Evolutionary conservation across 2,113 vertebrate genomes (phyloP).

Genomic region (Puma concolor): DNA sequence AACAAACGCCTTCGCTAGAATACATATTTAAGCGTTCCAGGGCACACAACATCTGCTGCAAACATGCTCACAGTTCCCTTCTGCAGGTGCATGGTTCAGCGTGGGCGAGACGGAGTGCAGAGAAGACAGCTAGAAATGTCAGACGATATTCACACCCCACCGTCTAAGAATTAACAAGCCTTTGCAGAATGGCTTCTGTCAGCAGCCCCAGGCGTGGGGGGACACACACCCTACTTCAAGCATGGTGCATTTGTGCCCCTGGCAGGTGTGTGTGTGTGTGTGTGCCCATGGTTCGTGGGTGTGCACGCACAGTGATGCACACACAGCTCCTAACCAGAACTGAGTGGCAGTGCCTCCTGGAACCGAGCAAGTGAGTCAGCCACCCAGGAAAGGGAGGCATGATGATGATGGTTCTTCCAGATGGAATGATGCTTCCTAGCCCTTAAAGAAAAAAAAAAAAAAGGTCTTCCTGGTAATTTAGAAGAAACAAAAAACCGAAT

Average conservation of each 20-base stretch:
- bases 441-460: neutral
- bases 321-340: neutral
- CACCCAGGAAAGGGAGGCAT: neutral
- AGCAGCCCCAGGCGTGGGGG: neutral
- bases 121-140: neutral
- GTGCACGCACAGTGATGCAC: neutral
- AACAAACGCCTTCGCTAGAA: neutral
- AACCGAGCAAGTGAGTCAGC: neutral
- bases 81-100: neutral
- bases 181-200: neutral
- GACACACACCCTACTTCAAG: neutral
- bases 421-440: neutral
- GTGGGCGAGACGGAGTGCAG: neutral
- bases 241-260: neutral
- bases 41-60: rapidly evolving
- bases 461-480: neutral
- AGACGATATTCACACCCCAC: neutral
- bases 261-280: neutral
- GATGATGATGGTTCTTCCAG: neutral
- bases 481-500: conserved; percentile 50
- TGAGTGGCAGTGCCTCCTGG: neutral
- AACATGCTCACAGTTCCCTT: rapidly evolving
- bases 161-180: conserved; percentile 51
- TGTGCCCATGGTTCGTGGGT: neutral
- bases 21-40: neutral